Evolutionary conservation across 2,113 vertebrate genomes (phyloP).

Genomic region (Ranitomeya imitator): DNA sequence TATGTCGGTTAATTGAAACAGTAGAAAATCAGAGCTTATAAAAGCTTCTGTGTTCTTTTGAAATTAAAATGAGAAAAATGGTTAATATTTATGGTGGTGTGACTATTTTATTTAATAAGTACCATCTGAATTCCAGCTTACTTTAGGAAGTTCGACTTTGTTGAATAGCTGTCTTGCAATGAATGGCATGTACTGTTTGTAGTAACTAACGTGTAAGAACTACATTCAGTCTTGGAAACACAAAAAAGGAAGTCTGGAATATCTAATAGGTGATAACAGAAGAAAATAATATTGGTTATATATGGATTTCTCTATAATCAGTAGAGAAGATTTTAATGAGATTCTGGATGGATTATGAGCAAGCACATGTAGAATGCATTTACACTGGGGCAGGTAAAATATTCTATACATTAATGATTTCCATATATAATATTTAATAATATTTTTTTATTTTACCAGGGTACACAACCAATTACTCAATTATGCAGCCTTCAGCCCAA

Average conservation of each 20-base stretch:
- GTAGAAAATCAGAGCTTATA: not conserved
- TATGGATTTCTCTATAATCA: not conserved
- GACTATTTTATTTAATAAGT: conserved; percentile 7
- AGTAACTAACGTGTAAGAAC: not conserved
- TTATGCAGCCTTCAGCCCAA: not conserved
- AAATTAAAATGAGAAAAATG: not conserved
- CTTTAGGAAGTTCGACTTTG: not conserved
- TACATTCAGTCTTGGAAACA: not conserved
- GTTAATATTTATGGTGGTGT: conserved; percentile 11
- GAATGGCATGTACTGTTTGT: conserved; percentile 8
- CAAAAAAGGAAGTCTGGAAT: conserved; percentile 6
- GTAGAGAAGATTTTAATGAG: not conserved
- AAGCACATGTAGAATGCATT: not conserved
- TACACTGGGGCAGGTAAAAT: not conserved
- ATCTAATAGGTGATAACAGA: conserved; percentile 3
- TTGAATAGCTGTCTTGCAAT: conserved; percentile 1
- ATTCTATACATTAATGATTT: not conserved
- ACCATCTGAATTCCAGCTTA: not conserved
- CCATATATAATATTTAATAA: not conserved
- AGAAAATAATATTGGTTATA: not conserved
- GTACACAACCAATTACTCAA: not conserved
- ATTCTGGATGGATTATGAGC: not conserved
- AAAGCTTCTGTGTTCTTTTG: not conserved
- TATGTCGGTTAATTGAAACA: not conserved
- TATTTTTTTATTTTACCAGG: not conserved